Evolutionary conservation across 2,888 invertebrate species (phyloP), one percentile per base, ranked within the genome.

Genomic region (Yponomeuta sedellus): DNA sequence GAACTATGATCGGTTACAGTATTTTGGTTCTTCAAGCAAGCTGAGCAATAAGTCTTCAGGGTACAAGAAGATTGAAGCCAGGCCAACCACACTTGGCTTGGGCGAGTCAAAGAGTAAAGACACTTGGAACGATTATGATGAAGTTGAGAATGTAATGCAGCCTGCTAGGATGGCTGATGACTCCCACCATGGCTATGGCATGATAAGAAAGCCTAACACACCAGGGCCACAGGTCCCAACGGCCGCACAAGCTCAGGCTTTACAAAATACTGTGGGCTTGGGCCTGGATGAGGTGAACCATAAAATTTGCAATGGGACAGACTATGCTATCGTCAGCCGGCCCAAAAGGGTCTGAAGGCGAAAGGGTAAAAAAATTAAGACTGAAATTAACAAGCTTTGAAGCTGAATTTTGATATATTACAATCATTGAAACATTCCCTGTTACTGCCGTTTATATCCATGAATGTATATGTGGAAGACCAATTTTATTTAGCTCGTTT

Each of bases 281-380:
- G 86, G 83, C 6, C 77, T 91, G 65, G 88, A 90, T 71, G 91
- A 92, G 72, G 89, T 95, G 52, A 93, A 92, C 75, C 95, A 96
- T 78, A 94, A 94, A 76, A 93, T 92, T 74, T 94, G 94, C 73
- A 96, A 96, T 78, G 94, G 96, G 66, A 93, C 94, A 70, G 95
- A 95, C 76, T 97, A 97, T 86, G 96, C 96, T 69, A 92, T 96
- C 76, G 95, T 97, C 67, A 96, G 96, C 80, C 96, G 96, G 85
- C 95, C 96, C 77, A 96, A 96, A 93, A 93, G 94, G 87, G 96
- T 96, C 83, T 96, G 93, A 85, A 67, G 28, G 56, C 68, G 39
- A 39, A 20, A 57, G 25, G 11, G 39, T 34, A 39, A 11, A 65
- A 20, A 12, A 52, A 64, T 22, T 39, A 82, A 82, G 82, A 84